These are phyloP conservation scores for Selenia dentaria DNA, from an alignment of 2,888 invertebrate genomes.

Conservation along the genomic window DNA sequence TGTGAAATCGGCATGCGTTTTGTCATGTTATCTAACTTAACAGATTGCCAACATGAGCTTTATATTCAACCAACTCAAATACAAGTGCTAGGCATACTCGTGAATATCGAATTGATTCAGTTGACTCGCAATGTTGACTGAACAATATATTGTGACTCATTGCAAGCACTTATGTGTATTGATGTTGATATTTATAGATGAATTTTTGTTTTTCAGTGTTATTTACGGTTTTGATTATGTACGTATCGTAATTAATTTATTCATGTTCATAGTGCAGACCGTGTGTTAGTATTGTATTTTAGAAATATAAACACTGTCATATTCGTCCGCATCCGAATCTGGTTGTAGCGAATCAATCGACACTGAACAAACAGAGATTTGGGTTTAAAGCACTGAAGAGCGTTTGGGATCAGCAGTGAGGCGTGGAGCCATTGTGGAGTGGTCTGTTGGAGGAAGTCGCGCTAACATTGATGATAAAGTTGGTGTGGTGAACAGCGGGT, in stretches of 20 bases:
- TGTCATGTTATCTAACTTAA: not conserved
- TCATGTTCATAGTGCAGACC: not conserved
- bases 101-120: not conserved
- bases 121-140: too few species aligned
- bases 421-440: not conserved
- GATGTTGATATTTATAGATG: not conserved
- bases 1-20: slow-evolving; percentile 8
- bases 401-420: too few species aligned
- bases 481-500: slow-evolving; percentile 17
- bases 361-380: not conserved
- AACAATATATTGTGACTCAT: not conserved
- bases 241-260: slow-evolving; percentile 6
- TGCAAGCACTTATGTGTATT: slow-evolving; percentile 1
- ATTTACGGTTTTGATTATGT: slow-evolving; percentile 7
- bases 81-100: not conserved
- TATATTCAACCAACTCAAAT: not conserved
- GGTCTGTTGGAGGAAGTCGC: not conserved
- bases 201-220: slow-evolving; percentile 11
- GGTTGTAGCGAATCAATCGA: not conserved
- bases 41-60: not conserved
- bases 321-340: not conserved
- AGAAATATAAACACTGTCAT: not conserved
- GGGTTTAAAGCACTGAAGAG: too few species aligned
- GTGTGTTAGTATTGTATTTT: not conserved
- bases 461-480: too few species aligned